phyloP scores from a whole-genome alignment of 1,140 invertebrate species.

The Mercenaria mercenaria region DNA sequence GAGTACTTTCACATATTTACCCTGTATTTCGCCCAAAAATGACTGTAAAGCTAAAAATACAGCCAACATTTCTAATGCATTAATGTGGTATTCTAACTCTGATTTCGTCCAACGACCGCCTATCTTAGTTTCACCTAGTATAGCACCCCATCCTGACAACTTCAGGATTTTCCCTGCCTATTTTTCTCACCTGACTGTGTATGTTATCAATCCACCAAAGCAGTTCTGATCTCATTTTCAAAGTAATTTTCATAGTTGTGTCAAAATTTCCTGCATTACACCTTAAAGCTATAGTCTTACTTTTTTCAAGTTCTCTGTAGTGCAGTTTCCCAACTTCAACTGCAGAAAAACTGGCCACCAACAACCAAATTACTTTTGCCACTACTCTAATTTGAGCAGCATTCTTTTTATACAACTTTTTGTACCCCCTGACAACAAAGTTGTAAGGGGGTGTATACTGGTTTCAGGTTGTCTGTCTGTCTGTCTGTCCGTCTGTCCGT shows the following conservation, averaged over 20 bases:
- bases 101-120: not conserved
- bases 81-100: not conserved
- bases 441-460: too few species aligned
- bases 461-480: too few species aligned
- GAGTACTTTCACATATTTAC: not conserved
- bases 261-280: not conserved
- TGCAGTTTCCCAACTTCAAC: slow-evolving; percentile 37
- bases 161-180: not conserved
- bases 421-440: too few species aligned
- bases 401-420: not conserved
- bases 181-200: not conserved
- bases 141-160: not conserved
- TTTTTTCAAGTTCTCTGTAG: slow-evolving; percentile 9
- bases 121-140: not conserved
- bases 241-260: not conserved
- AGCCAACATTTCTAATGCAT: not conserved
- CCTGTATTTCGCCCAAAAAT: not conserved
- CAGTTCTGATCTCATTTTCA: not conserved
- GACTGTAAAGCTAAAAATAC: not conserved
- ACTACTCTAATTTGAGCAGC: not conserved
- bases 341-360: slow-evolving; percentile 28
- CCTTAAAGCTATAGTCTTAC: not conserved
- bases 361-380: slow-evolving; percentile 14
- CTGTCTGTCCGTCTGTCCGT: too few species aligned
- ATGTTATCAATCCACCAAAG: slow-evolving; percentile 39